Conservation (phyloP, 2,888 invertebrate genomes). For the Agonopterix alstromeriana region DNA sequence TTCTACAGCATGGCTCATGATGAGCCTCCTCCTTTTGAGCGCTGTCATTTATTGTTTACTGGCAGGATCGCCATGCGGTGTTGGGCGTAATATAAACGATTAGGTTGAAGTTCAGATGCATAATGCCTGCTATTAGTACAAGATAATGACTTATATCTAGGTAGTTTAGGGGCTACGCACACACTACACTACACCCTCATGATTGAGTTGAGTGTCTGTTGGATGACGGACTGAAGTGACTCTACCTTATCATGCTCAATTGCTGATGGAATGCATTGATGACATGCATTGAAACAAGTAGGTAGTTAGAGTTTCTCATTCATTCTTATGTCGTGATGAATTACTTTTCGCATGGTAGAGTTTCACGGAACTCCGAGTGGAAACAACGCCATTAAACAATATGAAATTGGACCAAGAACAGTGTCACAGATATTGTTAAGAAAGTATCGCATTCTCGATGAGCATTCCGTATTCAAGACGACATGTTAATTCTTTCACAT, state of each 20-base stretch:
- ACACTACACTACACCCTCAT: no score
- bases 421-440: conserved; percentile 4
- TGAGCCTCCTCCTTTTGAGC: no score
- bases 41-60: no score
- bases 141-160: no score
- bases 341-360: conserved; percentile 1
- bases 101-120: no score
- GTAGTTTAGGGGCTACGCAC: no score
- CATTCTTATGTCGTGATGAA: conserved; percentile 3
- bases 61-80: no score
- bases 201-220: no score
- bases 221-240: no score
- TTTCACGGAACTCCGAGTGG: conserved; percentile 27
- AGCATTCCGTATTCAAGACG: conserved; percentile 15
- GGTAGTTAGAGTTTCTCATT: neutral
- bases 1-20: no score
- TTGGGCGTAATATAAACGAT: no score
- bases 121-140: no score
- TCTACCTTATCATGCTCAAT: neutral
- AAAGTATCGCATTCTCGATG: conserved; percentile 1
- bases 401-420: conserved; percentile 37
- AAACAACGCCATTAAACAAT: conserved; percentile 21
- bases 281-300: conserved; percentile 1
- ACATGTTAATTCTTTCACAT: conserved; percentile 4
- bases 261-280: conserved; percentile 1